Evolutionary conservation across 1,140 invertebrate species (phyloP), one percentile per base, ranked within the genome.

Genomic region (Ostrea edulis): DNA sequence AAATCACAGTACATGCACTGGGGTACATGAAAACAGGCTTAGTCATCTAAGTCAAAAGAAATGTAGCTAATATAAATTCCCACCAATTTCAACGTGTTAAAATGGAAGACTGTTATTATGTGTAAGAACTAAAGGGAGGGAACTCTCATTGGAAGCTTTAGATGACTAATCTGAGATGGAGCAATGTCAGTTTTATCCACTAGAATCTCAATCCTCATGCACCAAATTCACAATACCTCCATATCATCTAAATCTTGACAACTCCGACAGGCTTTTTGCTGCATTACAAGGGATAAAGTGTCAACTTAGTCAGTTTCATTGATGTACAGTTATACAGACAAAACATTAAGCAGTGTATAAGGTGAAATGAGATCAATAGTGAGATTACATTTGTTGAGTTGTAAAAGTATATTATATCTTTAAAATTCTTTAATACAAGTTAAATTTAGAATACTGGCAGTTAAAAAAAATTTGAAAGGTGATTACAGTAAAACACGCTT

Each of bases 221-320:
- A 77, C 68, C 68, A 77, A 77, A 77, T 29, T 77, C 25, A 77
- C 68, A 77, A 35, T 77, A 77, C 68, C 68, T 77, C 68, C 68
- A 77, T 29, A 77, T 25, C 68, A 77, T 77, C 68, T 77, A 77
- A 77, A 77, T 77, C 68, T 77, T 77, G 68, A 77, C 68, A 77
- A 77, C 68, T 77, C 68, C 68, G 68, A 25, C 68, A 77, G 22
- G 68, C 68, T 77, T 77, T 77, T 25, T 77, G 68, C 68, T 77
- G 68, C 68, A 77, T 77, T 77, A 77, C 68, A 77, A 77, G 22
- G 29, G 68, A 77, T 77, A 77, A 77, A 77, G 25, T 77, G 68
- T 77, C 25, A 29, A n/a, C 55, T 44, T 5, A 44, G 35, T 44
- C 35, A 44, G 35, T 44, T 44, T 44, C 35, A 44, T 2, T 44